phyloP scores from a whole-genome alignment of 2,113 vertebrate genomes.

The Pycnonotus jocosus region DNA sequence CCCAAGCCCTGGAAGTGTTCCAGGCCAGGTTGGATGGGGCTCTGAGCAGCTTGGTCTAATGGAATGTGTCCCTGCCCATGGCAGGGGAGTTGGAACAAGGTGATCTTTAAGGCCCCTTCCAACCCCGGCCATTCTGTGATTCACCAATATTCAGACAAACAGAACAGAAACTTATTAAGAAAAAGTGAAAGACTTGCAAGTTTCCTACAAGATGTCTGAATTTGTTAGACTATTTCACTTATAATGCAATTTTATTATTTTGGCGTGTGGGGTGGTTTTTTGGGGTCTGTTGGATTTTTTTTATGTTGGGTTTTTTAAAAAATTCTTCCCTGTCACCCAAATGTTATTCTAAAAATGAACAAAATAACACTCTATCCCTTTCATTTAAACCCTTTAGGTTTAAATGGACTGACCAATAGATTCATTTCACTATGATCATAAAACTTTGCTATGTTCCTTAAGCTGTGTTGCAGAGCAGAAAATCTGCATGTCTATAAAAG shows the following conservation, averaged over 20 bases:
- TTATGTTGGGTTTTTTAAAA: not conserved
- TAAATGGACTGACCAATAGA: not conserved
- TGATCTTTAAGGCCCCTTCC: no score
- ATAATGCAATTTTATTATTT: not conserved
- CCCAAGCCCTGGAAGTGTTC: no score
- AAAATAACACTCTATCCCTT: not conserved
- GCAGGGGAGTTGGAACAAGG: not conserved
- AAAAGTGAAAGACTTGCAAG: not conserved
- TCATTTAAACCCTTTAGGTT: not conserved
- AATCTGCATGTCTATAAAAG: not conserved
- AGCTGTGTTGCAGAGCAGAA: not conserved
- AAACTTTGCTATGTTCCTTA: not conserved
- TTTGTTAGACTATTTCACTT: not conserved
- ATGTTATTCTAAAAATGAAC: not conserved
- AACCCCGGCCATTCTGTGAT: not conserved
- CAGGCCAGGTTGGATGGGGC: not conserved
- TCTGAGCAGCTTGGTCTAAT: not conserved
- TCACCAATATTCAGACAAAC: not conserved
- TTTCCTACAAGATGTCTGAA: not conserved
- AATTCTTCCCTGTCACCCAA: not conserved
- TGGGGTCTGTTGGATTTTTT: not conserved
- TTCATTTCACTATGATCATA: not conserved
- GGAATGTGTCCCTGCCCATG: not conserved
- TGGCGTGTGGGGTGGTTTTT: fast-evolving
- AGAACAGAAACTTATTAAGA: not conserved